Evolutionary conservation across 2,113 vertebrate species (phyloP).

Genomic region (Seriola quinqueradiata): DNA sequence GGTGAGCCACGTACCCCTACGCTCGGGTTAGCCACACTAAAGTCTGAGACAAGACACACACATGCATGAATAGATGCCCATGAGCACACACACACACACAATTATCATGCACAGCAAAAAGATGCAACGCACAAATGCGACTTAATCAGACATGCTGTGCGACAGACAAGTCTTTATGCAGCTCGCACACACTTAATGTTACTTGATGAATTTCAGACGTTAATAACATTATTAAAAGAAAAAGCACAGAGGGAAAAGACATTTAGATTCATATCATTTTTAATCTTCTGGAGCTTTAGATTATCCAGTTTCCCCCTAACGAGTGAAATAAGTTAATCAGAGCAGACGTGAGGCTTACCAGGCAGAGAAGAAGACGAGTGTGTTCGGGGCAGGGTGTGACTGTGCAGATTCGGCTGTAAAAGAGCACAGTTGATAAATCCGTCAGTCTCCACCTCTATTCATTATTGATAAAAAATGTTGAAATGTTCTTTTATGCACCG

Average conservation of each 20-base stretch:
- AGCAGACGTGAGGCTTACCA: slow-evolving; percentile 72
- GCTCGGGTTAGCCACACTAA: slow-evolving; percentile 77
- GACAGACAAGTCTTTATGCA: background rate
- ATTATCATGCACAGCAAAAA: slow-evolving; percentile 38
- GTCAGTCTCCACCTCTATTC: slow-evolving; percentile 4
- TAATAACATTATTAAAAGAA: background rate
- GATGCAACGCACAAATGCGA: background rate
- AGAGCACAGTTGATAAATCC: slow-evolving; percentile 26
- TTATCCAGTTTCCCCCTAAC: background rate
- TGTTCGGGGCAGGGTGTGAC: slow-evolving; percentile 82
- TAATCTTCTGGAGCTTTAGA: background rate
- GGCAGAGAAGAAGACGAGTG: slow-evolving; percentile 89
- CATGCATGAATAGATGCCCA: slow-evolving; percentile 51
- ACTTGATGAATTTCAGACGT: background rate
- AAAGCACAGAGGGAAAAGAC: background rate
- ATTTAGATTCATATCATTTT: background rate
- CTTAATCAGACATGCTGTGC: slow-evolving; percentile 40
- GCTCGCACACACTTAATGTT: slow-evolving; percentile 1
- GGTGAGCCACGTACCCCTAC: slow-evolving; percentile 57
- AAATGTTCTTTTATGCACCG: background rate
- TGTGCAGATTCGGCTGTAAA: slow-evolving; percentile 86
- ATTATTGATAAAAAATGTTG: background rate
- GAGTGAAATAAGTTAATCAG: background rate
- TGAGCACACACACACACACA: slow-evolving; percentile 15
- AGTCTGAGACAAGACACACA: slow-evolving; percentile 80